Evolutionary conservation across 64 coral and sea anemone species (phyloP).

Genomic region (Montipora capricornis): DNA sequence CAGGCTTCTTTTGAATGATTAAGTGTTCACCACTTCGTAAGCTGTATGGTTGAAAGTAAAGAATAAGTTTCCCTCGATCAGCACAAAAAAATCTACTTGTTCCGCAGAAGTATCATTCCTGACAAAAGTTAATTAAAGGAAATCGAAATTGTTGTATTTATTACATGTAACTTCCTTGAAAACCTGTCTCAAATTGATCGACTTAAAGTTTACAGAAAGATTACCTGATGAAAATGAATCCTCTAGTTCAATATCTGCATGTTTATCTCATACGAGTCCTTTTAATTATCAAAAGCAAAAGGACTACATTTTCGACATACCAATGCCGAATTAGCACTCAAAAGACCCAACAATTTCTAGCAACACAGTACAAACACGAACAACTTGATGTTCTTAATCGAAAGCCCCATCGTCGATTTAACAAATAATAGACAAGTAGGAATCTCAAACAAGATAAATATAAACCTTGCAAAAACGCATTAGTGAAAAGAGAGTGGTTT

Average conservation of each 20-base stretch:
- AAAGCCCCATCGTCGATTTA: background rate
- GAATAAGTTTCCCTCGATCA: background rate
- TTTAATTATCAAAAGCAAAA: background rate
- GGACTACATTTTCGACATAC: background rate
- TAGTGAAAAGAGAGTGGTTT: background rate
- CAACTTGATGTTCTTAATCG: background rate
- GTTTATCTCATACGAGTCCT: background rate
- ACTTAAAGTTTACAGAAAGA: background rate
- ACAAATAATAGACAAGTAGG: constrained; percentile 1
- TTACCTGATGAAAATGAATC: background rate
- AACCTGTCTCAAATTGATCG: background rate
- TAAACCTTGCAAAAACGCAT: background rate
- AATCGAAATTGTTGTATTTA: too few relatives aligned
- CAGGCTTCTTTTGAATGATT: background rate
- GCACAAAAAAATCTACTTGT: too few relatives aligned
- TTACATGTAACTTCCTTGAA: background rate
- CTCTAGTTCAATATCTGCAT: background rate
- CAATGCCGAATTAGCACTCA: background rate
- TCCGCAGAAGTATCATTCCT: background rate
- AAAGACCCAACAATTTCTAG: background rate
- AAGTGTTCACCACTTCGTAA: background rate
- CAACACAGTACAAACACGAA: background rate
- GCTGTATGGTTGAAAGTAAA: background rate
- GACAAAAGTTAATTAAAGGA: background rate
- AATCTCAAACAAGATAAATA: background rate